A percentile compares a stretch with the other conserved stretches of the same genome.
These are phyloP conservation scores for Therioaphis trifolii DNA, from an alignment of 2,888 invertebrate species.

Conservation along the genomic window DNA sequence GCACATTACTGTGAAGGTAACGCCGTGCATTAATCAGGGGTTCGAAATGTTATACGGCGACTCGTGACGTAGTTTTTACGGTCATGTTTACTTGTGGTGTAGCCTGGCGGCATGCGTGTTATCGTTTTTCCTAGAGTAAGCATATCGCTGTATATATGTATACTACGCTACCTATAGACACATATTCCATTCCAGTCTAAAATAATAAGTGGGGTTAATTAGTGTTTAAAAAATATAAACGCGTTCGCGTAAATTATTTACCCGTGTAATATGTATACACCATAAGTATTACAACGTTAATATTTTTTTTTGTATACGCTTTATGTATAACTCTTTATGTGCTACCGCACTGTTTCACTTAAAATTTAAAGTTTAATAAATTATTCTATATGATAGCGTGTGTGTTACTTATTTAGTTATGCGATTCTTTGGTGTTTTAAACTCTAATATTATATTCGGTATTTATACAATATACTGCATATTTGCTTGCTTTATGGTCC, in stretches of 20 bases:
- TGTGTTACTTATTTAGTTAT: conserved; percentile 10
- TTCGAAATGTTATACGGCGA: conserved; percentile 22
- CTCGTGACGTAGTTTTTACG: conserved; percentile 24
- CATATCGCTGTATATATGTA: not conserved
- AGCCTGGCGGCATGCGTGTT: not conserved
- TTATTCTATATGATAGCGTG: not conserved
- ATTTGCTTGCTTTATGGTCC: not conserved
- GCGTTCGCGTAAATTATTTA: conserved; percentile 12
- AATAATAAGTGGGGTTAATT: conserved; percentile 39
- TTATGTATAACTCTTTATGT: too few species aligned
- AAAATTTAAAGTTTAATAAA: conserved; percentile 9
- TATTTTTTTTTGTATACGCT: conserved; percentile 22
- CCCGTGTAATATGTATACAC: not conserved
- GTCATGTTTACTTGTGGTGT: not conserved
- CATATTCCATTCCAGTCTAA: conserved; percentile 14
- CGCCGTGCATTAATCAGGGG: conserved; percentile 43
- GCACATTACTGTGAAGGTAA: conserved; percentile 45
- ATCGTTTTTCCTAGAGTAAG: conserved; percentile 24
- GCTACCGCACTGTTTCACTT: not conserved
- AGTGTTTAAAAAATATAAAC: conserved; percentile 26
- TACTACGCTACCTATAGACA: not conserved
- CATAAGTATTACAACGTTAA: not conserved
- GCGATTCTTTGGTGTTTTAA: not conserved
- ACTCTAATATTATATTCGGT: conserved; percentile 25
- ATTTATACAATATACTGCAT: conserved; percentile 32